Conservation (phyloP, 2,888 invertebrate genomes). For the Aphrophora alni region DNA sequence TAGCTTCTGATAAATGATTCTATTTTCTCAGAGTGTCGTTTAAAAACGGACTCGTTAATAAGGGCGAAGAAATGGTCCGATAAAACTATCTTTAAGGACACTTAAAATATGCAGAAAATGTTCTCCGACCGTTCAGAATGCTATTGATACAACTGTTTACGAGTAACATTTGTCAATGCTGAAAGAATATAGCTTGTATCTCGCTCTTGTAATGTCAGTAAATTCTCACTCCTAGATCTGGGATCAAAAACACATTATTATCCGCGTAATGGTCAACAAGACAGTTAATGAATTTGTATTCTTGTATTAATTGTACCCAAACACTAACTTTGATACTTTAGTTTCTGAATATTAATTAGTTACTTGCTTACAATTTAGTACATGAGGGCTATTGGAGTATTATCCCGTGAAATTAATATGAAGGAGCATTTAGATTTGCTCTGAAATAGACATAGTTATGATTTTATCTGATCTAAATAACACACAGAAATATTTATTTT, state of each 20-base stretch:
- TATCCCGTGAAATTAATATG: no score
- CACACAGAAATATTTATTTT: no score
- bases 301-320: background rate
- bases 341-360: background rate
- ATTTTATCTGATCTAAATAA: no score
- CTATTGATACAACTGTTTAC: background rate
- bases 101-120: background rate
- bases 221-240: background rate
- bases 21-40: background rate
- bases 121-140: background rate
- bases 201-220: background rate
- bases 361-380: background rate
- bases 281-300: background rate
- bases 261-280: background rate
- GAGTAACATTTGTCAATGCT: background rate
- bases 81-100: background rate
- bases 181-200: background rate
- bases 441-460: no score
- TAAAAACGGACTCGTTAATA: background rate
- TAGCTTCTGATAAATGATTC: background rate
- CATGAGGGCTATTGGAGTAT: background rate
- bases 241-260: background rate
- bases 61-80: background rate
- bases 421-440: no score
- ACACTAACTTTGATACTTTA: background rate